A percentile compares a stretch with the other conserved stretches of the same genome.
Conservation (phyloP, 2,888 invertebrate genomes). For the Megastigmus dorsalis region DNA sequence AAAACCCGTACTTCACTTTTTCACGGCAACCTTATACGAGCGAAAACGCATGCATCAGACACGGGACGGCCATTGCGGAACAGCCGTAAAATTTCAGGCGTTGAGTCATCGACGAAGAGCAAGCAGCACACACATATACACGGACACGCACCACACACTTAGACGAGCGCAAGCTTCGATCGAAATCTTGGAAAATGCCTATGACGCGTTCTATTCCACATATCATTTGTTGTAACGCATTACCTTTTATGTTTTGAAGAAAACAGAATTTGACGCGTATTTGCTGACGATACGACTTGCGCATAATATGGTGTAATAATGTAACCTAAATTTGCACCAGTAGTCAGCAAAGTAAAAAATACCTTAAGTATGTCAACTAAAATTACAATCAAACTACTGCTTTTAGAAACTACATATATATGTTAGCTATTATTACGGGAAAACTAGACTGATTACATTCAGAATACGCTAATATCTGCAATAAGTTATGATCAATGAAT, state of each 20-base stretch:
- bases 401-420: no score
- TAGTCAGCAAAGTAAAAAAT: neutral
- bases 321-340: slow-evolving; percentile 2
- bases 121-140: neutral
- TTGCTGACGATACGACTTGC: neutral
- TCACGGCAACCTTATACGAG: neutral
- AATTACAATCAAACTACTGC: no score
- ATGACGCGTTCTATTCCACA: neutral
- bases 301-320: neutral
- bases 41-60: no score
- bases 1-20: neutral
- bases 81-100: slow-evolving; percentile 7
- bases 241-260: neutral
- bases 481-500: no score
- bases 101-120: slow-evolving; percentile 12
- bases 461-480: no score
- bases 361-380: slow-evolving; percentile 19
- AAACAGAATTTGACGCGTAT: no score
- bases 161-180: neutral
- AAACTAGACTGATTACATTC: no score
- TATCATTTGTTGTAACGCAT: neutral
- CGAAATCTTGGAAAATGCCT: slow-evolving; percentile 30
- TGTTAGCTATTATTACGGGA: no score
- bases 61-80: slow-evolving; percentile 27
- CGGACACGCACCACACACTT: no score